Conservation (phyloP, 1,140 invertebrate species). For the Parasteatoda tepidariorum region DNA sequence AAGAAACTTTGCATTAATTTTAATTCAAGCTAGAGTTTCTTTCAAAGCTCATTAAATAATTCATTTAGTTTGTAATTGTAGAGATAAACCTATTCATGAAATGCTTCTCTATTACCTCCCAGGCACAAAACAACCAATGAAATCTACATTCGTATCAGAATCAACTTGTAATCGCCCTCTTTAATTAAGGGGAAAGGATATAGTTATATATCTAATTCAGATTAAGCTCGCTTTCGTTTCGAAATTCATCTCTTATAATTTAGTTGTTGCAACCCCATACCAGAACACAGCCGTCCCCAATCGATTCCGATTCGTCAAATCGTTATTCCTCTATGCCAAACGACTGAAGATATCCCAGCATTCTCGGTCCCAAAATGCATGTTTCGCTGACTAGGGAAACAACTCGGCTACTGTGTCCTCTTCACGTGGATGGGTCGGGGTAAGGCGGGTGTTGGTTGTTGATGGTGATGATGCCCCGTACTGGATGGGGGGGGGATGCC, state of each 20-base stretch:
- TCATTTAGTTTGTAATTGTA: too few relatives aligned
- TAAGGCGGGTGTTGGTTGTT: neutral
- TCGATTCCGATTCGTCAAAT: neutral
- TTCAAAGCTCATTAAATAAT: too few relatives aligned
- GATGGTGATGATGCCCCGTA: slow-evolving; percentile 22
- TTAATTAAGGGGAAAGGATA: neutral
- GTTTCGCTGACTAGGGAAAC: neutral
- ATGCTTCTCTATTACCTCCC: too few relatives aligned
- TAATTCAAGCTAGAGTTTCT: too few relatives aligned
- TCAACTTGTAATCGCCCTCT: neutral
- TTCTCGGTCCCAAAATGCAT: neutral
- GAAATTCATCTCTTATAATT: neutral
- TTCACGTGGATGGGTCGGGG: neutral
- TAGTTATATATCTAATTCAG: neutral
- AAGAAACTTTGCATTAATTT: too few relatives aligned
- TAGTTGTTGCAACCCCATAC: neutral
- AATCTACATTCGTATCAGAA: neutral
- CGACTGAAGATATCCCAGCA: slow-evolving; percentile 5
- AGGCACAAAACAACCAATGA: too few relatives aligned
- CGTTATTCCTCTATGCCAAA: neutral
- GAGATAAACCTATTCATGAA: too few relatives aligned
- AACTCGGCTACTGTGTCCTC: neutral
- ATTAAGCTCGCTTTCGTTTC: neutral
- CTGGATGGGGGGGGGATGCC: slow-evolving; percentile 1
- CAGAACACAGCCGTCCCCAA: neutral